Percentiles rank a stretch among this genome's conserved stretches.
phyloP scores from a whole-genome alignment of 2,888 invertebrate species.

The Bursaphelenchus okinawaensis region DNA sequence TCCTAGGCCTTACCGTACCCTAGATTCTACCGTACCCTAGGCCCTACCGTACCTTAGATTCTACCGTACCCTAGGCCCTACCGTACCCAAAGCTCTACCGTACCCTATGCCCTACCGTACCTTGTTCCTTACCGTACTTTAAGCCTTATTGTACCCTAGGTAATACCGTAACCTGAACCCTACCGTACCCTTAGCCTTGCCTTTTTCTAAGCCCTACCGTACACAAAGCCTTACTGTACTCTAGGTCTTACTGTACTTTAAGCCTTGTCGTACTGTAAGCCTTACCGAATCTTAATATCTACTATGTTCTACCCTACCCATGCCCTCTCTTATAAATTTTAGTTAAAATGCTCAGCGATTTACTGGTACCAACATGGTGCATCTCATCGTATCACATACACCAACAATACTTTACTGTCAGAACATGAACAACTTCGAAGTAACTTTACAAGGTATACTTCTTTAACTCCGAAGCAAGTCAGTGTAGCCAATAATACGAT shows the following conservation, averaged over 20 bases:
- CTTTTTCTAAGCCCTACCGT: not conserved
- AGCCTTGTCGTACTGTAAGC: not conserved
- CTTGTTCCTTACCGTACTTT: too few relatives aligned
- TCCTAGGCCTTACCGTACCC: too few relatives aligned
- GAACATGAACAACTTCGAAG: not conserved
- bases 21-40: not conserved
- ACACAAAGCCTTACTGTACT: too few relatives aligned
- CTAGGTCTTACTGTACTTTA: too few relatives aligned
- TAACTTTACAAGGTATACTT: not conserved
- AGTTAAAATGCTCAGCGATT: conserved; percentile 12
- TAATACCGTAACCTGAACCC: too few relatives aligned
- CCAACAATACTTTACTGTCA: not conserved
- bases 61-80: too few relatives aligned
- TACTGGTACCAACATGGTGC: not conserved
- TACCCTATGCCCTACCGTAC: too few relatives aligned
- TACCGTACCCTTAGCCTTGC: too few relatives aligned
- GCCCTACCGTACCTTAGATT: too few relatives aligned
- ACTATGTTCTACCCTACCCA: too few relatives aligned
- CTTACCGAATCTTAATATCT: too few relatives aligned
- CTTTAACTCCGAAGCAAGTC: not conserved
- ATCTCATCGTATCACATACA: not conserved
- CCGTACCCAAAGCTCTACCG: too few relatives aligned
- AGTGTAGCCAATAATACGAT: not conserved
- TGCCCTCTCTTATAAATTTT: not conserved
- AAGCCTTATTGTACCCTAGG: not conserved